Evolutionary conservation across 2,797 vertebrate species (phyloP).

Genomic region (Acipenser ruthenus): DNA sequence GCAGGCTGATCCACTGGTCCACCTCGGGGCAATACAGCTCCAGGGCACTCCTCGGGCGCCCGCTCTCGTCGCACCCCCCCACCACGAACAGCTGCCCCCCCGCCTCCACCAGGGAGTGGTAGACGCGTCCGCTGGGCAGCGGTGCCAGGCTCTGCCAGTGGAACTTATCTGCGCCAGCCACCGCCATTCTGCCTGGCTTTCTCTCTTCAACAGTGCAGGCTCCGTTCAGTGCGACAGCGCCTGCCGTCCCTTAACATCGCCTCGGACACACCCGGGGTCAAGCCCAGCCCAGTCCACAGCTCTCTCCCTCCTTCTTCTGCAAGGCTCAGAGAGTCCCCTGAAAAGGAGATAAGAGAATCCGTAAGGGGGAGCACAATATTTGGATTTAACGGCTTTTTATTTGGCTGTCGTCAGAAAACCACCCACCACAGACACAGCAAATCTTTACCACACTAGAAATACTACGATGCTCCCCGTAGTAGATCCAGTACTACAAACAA

Average conservation of each 20-base stretch:
- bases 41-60: constrained; percentile 70
- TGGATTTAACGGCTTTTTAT: too few relatives aligned
- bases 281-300: not conserved
- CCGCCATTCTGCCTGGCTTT: constrained; percentile 56
- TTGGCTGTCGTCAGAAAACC: too few relatives aligned
- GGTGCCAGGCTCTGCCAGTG: constrained; percentile 86
- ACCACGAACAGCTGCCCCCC: constrained; percentile 85
- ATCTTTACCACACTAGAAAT: too few relatives aligned
- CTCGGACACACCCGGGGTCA: not conserved
- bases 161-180: constrained; percentile 76
- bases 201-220: not conserved
- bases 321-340: not conserved
- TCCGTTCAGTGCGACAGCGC: not conserved
- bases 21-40: constrained; percentile 84
- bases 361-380: not conserved
- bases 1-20: constrained; percentile 78
- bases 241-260: not conserved
- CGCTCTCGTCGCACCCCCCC: constrained; percentile 82
- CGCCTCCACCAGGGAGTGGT: constrained; percentile 77
- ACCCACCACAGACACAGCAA: too few relatives aligned
- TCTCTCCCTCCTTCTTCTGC: not conserved
- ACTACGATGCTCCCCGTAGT: too few relatives aligned
- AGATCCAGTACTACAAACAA: too few relatives aligned
- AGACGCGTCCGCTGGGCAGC: constrained; percentile 77
- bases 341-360: not conserved